These are phyloP conservation scores for Oxygymnocypris stewartii DNA, from an alignment of 2,113 vertebrate genomes.

Conservation along the genomic window DNA sequence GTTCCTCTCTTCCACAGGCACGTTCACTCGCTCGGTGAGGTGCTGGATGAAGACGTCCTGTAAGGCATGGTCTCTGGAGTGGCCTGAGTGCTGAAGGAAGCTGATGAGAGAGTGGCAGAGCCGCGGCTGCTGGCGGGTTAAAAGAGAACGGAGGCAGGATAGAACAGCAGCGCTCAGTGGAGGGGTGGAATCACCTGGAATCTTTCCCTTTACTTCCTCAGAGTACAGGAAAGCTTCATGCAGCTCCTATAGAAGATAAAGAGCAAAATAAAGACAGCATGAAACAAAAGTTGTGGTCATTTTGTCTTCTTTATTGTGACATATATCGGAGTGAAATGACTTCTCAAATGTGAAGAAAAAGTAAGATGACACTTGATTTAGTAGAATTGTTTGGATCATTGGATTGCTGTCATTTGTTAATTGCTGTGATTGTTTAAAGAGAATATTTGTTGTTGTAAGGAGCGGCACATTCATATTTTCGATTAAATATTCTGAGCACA, in stretches of 20 bases:
- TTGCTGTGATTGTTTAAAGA: too few relatives aligned
- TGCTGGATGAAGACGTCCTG: slow-evolving; percentile 82
- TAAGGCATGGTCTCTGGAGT: slow-evolving; percentile 56
- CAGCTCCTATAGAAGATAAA: slow-evolving; percentile 77
- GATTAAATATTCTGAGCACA: too few relatives aligned
- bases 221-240: slow-evolving; percentile 75
- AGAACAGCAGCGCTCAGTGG: slow-evolving; percentile 72
- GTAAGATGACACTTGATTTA: too few relatives aligned
- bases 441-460: too few relatives aligned
- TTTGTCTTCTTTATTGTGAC: not conserved
- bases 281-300: not conserved
- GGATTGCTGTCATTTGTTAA: not conserved
- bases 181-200: slow-evolving; percentile 47
- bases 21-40: slow-evolving; percentile 72
- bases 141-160: slow-evolving; percentile 77
- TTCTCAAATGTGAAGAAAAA: not conserved
- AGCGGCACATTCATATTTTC: too few relatives aligned
- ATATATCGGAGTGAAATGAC: not conserved
- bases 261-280: not conserved
- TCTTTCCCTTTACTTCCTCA: slow-evolving; percentile 57
- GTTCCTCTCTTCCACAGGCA: slow-evolving; percentile 58
- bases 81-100: slow-evolving; percentile 74
- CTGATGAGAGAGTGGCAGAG: slow-evolving; percentile 79
- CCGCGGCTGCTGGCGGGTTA: slow-evolving; percentile 76
- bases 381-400: not conserved